Percentiles rank a stretch among this genome's conserved stretches.
These are phyloP conservation scores for Drosophila prosaltans DNA, from an alignment of 1,140 invertebrate genomes.

Conservation along the genomic window DNA sequence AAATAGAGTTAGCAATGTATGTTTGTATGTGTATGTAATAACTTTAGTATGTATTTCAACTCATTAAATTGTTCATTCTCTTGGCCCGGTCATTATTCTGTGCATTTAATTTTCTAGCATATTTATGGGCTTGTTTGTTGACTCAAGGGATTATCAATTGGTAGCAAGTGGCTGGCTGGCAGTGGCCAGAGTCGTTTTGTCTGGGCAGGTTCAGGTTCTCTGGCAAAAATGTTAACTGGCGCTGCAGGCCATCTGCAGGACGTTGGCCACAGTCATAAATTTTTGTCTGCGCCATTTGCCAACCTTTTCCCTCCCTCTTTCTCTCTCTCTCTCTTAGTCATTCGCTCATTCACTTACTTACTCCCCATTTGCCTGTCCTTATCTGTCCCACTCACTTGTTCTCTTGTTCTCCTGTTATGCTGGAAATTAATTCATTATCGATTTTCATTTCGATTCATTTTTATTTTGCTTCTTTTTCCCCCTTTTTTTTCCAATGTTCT, in stretches of 20 bases:
- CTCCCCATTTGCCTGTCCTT: slow-evolving; percentile 40
- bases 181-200: not conserved
- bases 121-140: slow-evolving; percentile 45
- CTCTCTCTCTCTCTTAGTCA: not conserved
- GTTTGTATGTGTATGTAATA: no score
- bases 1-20: not conserved
- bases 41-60: slow-evolving; percentile 7
- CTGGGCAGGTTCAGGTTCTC: slow-evolving; percentile 28
- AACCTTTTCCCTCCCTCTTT: not conserved
- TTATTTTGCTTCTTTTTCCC: not conserved
- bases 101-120: slow-evolving; percentile 9
- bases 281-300: slow-evolving; percentile 70
- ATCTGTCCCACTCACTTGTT: not conserved
- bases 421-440: slow-evolving; percentile 74
- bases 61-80: slow-evolving; percentile 22
- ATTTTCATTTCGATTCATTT: slow-evolving; percentile 66
- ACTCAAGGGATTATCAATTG: slow-evolving; percentile 39
- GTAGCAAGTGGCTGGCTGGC: slow-evolving; percentile 22
- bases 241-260: slow-evolving; percentile 26
- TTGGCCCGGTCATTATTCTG: not conserved
- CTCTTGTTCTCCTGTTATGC: slow-evolving; percentile 17
- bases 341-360: no score
- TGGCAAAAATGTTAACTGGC: slow-evolving; percentile 54
- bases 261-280: slow-evolving; percentile 62
- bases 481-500: not conserved